These are phyloP conservation scores for Ochotona princeps DNA, from an alignment of 2,113 vertebrate species.

Conservation along the genomic window DNA sequence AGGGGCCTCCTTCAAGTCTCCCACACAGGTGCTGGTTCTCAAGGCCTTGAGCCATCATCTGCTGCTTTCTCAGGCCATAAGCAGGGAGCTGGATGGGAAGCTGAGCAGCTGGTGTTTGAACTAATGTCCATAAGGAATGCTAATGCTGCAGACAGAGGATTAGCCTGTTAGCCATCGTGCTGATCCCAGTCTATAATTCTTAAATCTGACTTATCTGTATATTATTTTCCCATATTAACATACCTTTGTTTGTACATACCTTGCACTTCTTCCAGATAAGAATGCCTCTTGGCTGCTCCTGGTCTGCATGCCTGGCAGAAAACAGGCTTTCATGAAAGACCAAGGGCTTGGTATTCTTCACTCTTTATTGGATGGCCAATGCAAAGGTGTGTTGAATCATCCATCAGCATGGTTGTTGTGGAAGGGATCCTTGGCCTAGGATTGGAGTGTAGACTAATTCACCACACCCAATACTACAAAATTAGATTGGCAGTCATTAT, in stretches of 20 bases:
- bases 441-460: background rate
- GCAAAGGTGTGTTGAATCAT: background rate
- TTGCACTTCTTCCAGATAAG: constrained; percentile 56
- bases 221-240: constrained; percentile 33
- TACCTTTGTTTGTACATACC: constrained; percentile 43
- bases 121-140: too few species aligned
- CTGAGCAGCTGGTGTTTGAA: too few species aligned
- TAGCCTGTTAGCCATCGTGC: too few species aligned
- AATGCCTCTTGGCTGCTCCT: background rate
- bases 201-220: constrained; percentile 56
- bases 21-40: too few species aligned
- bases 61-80: too few species aligned
- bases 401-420: background rate
- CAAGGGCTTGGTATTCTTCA: background rate
- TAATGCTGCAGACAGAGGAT: too few species aligned
- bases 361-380: background rate
- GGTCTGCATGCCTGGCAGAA: constrained; percentile 1
- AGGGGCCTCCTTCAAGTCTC: too few species aligned
- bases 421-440: background rate
- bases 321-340: constrained; percentile 36
- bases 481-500: background rate
- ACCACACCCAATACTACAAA: background rate
- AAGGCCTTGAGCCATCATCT: too few species aligned
- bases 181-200: background rate
- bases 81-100: too few species aligned